Evolutionary conservation across 2,113 vertebrate species (phyloP), one percentile per base, ranked within the genome.

Genomic region (Oryzias curvinotus): DNA sequence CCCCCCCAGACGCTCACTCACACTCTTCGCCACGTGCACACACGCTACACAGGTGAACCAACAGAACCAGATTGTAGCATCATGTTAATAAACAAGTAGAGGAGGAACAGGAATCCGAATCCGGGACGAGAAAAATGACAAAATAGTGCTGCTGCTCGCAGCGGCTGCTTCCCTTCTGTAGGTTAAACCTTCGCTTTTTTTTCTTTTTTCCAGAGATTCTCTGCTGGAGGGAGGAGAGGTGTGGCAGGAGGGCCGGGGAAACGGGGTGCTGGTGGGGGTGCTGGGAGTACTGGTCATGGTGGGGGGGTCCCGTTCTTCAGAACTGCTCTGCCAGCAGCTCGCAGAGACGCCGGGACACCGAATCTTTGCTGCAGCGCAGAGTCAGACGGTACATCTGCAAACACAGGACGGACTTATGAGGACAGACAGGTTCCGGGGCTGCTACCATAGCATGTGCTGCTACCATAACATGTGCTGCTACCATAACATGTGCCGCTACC

Each of bases 311-410:
- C 52, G 57, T 14, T 50, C 52, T 87, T 84, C 90, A 92, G 85
- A 92, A 94, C 89, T 97, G 95, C 79, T 95, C 84, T 7, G 95
- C 92, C 80, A 96, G 87, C 77, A 97, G 90, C 73, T 95, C 95
- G 14, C 95, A 97, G 65, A 97, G 89, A 77, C 95, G 94, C 79
- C 79, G 88, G 48, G 95, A 95, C 45, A 96, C 94, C 0, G 92
- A 85, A 80, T 96, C 95, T 90, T 96, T 96, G 90, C 95, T 97
- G 92, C 93, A 94, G 75, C 95, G 94, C 76, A 97, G 90, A 21
- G 95, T 97, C 80, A 97, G 91, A 46, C 95, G 93, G 78, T 95
- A 96, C 95, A 97, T 96, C 95, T 96, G 84, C 10, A 25, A 0
- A 45, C 13, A 60, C 14, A 73, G 7, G 30, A 7, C 2, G 30